Evolutionary conservation across 2,888 invertebrate genomes (phyloP), one percentile per base, ranked within the genome.

Genomic region (Dryobota labecula): DNA sequence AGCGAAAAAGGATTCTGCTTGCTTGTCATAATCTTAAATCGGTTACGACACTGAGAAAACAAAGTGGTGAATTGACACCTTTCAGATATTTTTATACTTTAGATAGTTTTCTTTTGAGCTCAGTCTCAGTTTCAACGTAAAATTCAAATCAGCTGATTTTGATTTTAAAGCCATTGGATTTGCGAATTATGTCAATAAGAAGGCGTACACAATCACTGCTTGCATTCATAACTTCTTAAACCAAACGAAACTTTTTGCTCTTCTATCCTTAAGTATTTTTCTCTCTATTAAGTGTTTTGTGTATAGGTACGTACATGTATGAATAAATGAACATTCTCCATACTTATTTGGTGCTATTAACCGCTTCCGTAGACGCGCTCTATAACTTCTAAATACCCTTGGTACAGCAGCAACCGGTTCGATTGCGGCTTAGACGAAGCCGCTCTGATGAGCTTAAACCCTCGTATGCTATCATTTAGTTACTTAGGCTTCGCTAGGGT

Each of bases 401-500:
- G 57, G 41, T 51, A 33, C 20, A 4, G 18, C 9, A 27, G 9
- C n/a, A 84, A 84, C 84, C 73, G 84, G 84, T 84, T 82, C 53
- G 56, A 73, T 79, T 66, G 77, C 66, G 45, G 73, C 78, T 78
- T 49, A 70, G 38, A 45, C 51, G 66, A 75, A 76, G 71, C 70
- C 49, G 51, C 62, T 45, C 15, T 68, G 78, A 82, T 80, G 74
- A 77, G 78, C 68, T 64, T 75, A 75, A 68, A 62, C 67, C 47
- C 62, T 73, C 72, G 69, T 76, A 65, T 67, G 67, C 76, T 74
- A 77, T 85, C 72, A 76, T 72, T 74, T 83, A 68, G 63, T 63
- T 45, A 57, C 66, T 70, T 36, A 58, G 72, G 58, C 41, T 63
- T 43, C 62, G 30, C 61, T 57, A 36, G 43, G 80, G 78, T 74